A percentile compares a stretch with the other conserved stretches of the same genome.
phyloP scores from a whole-genome alignment of 2,113 vertebrate genomes.

The Geococcyx californianus region DNA sequence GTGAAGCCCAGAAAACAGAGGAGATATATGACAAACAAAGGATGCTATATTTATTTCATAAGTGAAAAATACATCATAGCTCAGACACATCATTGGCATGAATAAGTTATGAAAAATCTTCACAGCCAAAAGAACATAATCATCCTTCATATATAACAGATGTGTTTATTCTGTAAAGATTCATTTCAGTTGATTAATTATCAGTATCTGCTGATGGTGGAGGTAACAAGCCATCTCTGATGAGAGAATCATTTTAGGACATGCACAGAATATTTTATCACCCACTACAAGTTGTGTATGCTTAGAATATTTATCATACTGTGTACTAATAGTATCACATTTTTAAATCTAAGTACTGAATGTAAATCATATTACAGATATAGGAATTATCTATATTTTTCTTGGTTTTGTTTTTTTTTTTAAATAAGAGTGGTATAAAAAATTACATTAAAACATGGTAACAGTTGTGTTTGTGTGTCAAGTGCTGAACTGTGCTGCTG shows the following conservation, averaged over 20 bases:
- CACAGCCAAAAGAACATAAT: conserved; percentile 80
- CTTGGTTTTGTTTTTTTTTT: neutral
- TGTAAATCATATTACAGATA: conserved; percentile 9
- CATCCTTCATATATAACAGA: conserved; percentile 82
- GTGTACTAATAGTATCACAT: conserved; percentile 11
- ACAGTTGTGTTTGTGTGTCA: conserved; percentile 20
- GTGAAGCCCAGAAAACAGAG: conserved; percentile 32
- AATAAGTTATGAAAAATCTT: conserved; percentile 80
- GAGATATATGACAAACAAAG: conserved; percentile 59
- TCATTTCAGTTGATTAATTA: conserved; percentile 85
- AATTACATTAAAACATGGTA: neutral
- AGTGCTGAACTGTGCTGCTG: conserved; percentile 22
- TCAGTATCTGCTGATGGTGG: conserved; percentile 79
- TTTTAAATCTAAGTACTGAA: conserved; percentile 15
- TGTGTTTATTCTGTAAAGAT: conserved; percentile 84
- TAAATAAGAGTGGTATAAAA: neutral
- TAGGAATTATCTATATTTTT: neutral
- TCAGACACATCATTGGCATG: conserved; percentile 69
- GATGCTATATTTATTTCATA: conserved; percentile 69
- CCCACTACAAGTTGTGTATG: conserved; percentile 62
- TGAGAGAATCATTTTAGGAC: conserved; percentile 77
- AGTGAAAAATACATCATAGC: conserved; percentile 67
- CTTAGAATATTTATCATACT: conserved; percentile 73
- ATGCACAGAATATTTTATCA: conserved; percentile 80
- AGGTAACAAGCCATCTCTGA: conserved; percentile 78